Evolutionary conservation across 2,888 invertebrate genomes (phyloP).

Genomic region (Dicyrtomina minuta): DNA sequence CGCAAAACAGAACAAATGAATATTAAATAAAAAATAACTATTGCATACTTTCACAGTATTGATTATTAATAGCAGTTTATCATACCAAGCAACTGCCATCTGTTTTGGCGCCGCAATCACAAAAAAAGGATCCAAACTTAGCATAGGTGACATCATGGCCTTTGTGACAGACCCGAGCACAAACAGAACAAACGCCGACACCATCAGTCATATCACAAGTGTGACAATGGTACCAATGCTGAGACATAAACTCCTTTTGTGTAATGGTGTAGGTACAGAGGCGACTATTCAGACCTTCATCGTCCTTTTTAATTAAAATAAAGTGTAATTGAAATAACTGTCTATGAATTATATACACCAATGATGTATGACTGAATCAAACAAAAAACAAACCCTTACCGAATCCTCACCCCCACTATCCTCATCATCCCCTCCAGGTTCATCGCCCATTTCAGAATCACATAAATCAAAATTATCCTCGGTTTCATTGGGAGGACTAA

Average conservation of each 20-base stretch:
- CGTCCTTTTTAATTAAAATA: conserved; percentile 63
- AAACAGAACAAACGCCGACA: conserved; percentile 96
- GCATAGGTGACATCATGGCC: conserved; percentile 96
- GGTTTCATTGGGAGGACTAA: conserved; percentile 50
- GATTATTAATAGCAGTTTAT: conserved; percentile 25
- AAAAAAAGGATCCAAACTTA: conserved; percentile 98
- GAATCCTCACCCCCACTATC: conserved; percentile 91
- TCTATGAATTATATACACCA: neutral
- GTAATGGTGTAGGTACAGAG: conserved; percentile 96
- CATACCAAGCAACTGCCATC: conserved; percentile 71
- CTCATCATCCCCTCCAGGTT: conserved; percentile 78
- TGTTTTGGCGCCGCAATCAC: conserved; percentile 94
- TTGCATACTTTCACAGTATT: too few relatives aligned
- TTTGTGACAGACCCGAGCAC: conserved; percentile 94
- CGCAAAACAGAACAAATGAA: too few relatives aligned
- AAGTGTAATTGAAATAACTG: conserved; percentile 5
- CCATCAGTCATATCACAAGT: conserved; percentile 98
- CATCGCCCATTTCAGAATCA: conserved; percentile 84
- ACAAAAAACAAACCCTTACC: conserved; percentile 54
- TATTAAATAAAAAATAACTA: too few relatives aligned
- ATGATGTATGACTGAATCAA: neutral
- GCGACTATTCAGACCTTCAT: conserved; percentile 84
- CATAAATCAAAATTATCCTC: conserved; percentile 56
- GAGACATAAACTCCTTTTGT: conserved; percentile 97
- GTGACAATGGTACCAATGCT: conserved; percentile 98